These are phyloP conservation scores for Megalurothrips usitatus DNA, from an alignment of 2,888 invertebrate species.

Conservation along the genomic window DNA sequence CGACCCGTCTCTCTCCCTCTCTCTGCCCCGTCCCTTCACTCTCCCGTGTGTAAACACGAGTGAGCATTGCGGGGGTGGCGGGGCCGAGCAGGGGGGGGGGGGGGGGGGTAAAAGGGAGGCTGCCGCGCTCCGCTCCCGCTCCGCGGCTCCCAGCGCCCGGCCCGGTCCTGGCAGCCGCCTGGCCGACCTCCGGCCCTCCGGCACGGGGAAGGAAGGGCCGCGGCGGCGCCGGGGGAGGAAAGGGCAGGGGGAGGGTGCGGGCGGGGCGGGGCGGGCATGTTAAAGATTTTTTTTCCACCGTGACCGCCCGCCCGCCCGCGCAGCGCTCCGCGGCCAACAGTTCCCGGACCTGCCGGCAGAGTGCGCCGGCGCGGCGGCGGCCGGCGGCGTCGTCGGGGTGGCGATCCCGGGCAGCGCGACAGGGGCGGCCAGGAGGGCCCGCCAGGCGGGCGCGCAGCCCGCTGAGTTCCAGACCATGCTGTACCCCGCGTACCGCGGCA, in stretches of 20 bases:
- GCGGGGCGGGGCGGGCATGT: neutral
- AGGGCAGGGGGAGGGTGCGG: neutral
- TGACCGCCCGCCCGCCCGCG: neutral
- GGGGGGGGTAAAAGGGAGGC: no score
- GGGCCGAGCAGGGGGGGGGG: no score
- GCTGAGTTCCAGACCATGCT: no score
- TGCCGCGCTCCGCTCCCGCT: neutral
- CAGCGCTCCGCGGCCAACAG: neutral
- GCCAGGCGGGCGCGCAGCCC: no score
- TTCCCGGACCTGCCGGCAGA: neutral
- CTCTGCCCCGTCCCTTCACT: no score
- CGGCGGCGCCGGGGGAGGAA: neutral
- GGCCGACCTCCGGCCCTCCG: neutral
- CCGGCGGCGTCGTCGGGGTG: neutral
- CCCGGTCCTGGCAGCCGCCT: neutral
- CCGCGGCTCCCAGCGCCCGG: neutral
- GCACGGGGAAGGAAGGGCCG: neutral
- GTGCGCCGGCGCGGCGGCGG: neutral
- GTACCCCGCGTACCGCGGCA: no score
- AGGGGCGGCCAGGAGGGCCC: neutral
- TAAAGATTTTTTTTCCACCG: constrained; percentile 13
- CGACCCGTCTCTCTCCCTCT: no score
- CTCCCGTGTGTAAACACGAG: no score
- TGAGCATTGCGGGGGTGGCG: no score
- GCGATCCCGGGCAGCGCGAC: neutral